Base-by-base conservation (phyloP, 2,888 invertebrate species). In the Epistrophe eligans region DNA sequence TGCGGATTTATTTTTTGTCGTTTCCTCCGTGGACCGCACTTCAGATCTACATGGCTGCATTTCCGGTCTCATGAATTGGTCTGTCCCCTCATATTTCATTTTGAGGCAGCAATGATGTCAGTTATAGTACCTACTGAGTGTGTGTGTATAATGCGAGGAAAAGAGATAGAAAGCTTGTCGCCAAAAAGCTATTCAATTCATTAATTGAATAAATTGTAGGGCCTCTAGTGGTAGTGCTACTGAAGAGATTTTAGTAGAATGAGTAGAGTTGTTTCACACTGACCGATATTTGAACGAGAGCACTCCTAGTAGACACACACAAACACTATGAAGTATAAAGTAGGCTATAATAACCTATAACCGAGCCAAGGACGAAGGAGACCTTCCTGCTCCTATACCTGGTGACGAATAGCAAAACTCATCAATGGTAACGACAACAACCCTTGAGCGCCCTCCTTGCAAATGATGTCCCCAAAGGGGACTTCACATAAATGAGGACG, bases 151-250 rank as follows among this genome's bases (percentile, higher is more conserved):
- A 62, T 19, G 32, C 1, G 58, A 38, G 45, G 17, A 13, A 50
- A 9, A 45, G 15, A 52, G n/a, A n/a, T 17, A 43, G 52, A 40
- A 58, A 32, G 9, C 58, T 57, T 28, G 38, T 40, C 32, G 64
- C 72, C 52, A 67, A 66, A 81, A 66, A 64, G 62, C 79, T 73
- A 77, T 81, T 77, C 80, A 73, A 72, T 52, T 52, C 73, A 74
- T 73, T 85, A 82, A 85, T 85, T 77, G 77, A 82, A 82, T 85
- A 81, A 74, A 82, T 71, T 73, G 66, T 19, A 32, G 32, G 32
- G 13, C 62, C 66, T 24, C 43, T 43, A 52, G 15, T 32, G 35
- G 1, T 35, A 35, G 19, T 24, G 3, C 40, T 74, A 19, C 58
- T 73, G 66, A 58, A 45, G 32, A 55, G 64, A 83, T 62, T 38